phyloP scores from a whole-genome alignment of 2,113 vertebrate species.

The Gulo gulo region DNA sequence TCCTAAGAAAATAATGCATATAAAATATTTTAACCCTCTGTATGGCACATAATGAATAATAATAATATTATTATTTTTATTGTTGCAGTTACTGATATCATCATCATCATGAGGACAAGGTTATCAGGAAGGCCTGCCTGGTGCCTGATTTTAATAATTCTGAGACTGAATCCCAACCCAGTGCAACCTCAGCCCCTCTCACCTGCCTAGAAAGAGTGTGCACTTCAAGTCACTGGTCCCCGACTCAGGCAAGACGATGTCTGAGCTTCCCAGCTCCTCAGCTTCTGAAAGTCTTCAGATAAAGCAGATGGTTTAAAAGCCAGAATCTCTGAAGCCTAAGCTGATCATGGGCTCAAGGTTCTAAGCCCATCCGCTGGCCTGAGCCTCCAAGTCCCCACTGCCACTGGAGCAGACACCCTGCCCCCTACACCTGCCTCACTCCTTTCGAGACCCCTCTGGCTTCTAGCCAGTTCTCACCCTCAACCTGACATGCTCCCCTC shows the following conservation, averaged over 20 bases:
- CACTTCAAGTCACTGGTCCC: neutral
- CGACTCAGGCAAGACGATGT: neutral
- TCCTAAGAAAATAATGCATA: neutral
- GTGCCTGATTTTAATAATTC: neutral
- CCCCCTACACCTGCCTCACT: neutral
- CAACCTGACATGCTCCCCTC: neutral
- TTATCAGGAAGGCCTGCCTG: neutral
- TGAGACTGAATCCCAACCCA: neutral
- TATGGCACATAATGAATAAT: neutral
- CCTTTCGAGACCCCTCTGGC: neutral
- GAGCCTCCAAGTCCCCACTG: neutral
- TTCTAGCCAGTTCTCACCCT: neutral
- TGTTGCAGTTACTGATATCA: neutral
- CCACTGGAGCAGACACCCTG: neutral
- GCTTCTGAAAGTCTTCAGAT: conserved; percentile 48
- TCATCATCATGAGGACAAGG: neutral
- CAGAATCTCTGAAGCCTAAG: conserved; percentile 60
- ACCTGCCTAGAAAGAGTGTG: conserved; percentile 40
- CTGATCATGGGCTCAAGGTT: conserved; percentile 59
- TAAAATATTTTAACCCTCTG: neutral
- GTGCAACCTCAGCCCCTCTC: neutral
- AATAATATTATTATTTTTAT: neutral
- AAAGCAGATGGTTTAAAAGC: conserved; percentile 67
- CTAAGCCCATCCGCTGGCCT: neutral
- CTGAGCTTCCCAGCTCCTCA: neutral